phyloP scores from a whole-genome alignment of 2,797 vertebrate genomes.

The Coreius guichenoti region DNA sequence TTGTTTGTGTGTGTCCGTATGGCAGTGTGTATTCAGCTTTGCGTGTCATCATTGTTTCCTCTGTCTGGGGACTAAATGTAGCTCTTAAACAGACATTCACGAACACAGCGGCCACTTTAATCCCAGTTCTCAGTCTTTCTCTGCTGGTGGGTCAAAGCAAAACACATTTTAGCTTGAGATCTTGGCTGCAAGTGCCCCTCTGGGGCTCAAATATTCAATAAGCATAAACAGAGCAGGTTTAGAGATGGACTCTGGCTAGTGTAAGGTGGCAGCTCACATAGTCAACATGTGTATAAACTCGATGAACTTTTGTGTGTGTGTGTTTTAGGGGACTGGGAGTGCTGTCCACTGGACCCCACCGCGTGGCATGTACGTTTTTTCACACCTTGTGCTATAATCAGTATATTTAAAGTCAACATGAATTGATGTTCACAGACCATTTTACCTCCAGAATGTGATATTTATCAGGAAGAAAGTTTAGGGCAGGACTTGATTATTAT shows the following conservation, averaged over 20 bases:
- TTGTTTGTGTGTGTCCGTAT: constrained; percentile 31
- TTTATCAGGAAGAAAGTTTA: background rate
- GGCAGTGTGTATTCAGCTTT: constrained; percentile 21
- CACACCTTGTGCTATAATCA: background rate
- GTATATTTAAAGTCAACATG: background rate
- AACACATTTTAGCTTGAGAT: constrained; percentile 45
- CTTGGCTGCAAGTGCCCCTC: constrained; percentile 52
- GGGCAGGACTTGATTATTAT: background rate
- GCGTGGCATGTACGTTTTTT: constrained; percentile 91
- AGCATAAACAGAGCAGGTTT: constrained; percentile 72
- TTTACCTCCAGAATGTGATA: background rate
- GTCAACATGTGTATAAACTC: constrained; percentile 54
- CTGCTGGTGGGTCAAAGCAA: constrained; percentile 39
- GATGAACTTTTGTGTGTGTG: constrained; percentile 38
- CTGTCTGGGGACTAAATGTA: constrained; percentile 54
- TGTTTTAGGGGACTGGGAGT: constrained; percentile 93
- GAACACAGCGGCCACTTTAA: constrained; percentile 37
- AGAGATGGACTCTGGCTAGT: constrained; percentile 64
- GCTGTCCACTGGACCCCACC: constrained; percentile 93
- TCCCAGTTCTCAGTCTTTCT: constrained; percentile 13
- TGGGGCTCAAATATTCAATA: constrained; percentile 69
- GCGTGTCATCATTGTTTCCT: constrained; percentile 43
- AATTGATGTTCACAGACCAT: background rate
- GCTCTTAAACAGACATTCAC: constrained; percentile 52
- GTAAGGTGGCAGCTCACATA: constrained; percentile 66